Base-by-base conservation (phyloP, 92 coral and sea anemone species). In the Phymanthus crucifer region DNA sequence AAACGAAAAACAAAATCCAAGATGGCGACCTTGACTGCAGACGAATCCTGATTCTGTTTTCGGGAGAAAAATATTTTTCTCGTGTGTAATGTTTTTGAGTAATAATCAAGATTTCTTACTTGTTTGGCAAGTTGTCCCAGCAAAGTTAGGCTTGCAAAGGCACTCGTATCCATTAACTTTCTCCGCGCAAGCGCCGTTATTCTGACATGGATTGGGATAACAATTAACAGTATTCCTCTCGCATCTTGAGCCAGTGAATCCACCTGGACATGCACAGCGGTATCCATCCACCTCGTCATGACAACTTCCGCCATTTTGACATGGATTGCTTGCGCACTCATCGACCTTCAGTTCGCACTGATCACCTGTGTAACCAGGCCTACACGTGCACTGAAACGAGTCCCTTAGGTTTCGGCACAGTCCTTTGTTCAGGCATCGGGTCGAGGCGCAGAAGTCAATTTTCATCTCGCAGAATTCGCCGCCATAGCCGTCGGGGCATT, bases 401-500 rank as follows among this genome's bases (percentile, higher is more conserved):
- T 90, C 91, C 18, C 80, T 43, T 27, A 88, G 70, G 69, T 92
- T 92, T 40, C 70, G 61, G 70, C 99, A 95, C 61, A 80, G 67
- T 10, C 83, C 98, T 33, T 86, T 85, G 70, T 95, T 93, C 19
- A 73, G 61, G 69, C 98, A 95, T 14, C 97, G 97, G 13, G 84
- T 78, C 48, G 92, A 82, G 18, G 72, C 87, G 52, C 98, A 94
- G 78, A 86, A 80, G 73, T 94, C 98, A 32, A 68, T 37, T 37
- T 92, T 92, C 80, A 87, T 83, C 83, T 94, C 98, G 71, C 98
- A 94, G 72, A 84, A 94, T 32, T 56, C 75, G 18, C 98, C 98
- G 37, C 87, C 87, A 69, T 81, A 94, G 11, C 97, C 98, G 32
- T 88, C 79, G 6, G 61, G 73, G 74, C 98, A 94, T 56, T 92